Evolutionary conservation across 2,888 invertebrate species (phyloP), one percentile per base, ranked within the genome.

Genomic region (Melieria crassipennis): DNA sequence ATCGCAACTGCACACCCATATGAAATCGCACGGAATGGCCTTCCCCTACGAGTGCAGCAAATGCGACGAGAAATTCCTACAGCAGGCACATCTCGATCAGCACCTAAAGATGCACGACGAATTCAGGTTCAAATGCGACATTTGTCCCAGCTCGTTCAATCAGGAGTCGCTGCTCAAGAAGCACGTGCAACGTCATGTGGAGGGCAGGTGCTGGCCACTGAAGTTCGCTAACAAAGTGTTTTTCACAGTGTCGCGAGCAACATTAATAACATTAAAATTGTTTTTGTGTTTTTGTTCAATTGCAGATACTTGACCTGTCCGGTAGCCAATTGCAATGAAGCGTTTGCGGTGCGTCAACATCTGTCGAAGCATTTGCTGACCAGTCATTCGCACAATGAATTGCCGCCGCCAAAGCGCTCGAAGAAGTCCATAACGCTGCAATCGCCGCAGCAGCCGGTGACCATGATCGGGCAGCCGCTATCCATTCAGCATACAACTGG

Each of bases 31-130:
- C 64, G 87, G 87, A 0, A 67, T 86, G 73, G 86, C 85, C 65
- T 87, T 86, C 76, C 87, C 87, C 4, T 87, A 81, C 63, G 85
- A 86, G 74, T 87, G 87, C 76, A 79, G 81, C 63, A 87, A 87
- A 74, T 87, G 87, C 74, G 87, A 87, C 75, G 87, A 87, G 79
- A 87, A 87, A 79, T 87, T 87, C 77, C 76, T 87, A 72, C 86
- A 87, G 73, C 84, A 86, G 76, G 84, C 86, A 50, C 87, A 87
- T 77, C 79, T 87, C 50, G 87, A 87, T 73, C 86, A 86, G 76
- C 87, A 87, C 77, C 80, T 86, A 45, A 86, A 86, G 74, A 85
- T 86, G 84, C 87, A 87, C 76, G 87, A 87, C 57, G 87, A 87
- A 75, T 86, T 86, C 75, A 87, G 87, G 78, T 86, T 82, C 74